Evolutionary conservation across 1,140 invertebrate genomes (phyloP).

Genomic region (Cydia amplana): DNA sequence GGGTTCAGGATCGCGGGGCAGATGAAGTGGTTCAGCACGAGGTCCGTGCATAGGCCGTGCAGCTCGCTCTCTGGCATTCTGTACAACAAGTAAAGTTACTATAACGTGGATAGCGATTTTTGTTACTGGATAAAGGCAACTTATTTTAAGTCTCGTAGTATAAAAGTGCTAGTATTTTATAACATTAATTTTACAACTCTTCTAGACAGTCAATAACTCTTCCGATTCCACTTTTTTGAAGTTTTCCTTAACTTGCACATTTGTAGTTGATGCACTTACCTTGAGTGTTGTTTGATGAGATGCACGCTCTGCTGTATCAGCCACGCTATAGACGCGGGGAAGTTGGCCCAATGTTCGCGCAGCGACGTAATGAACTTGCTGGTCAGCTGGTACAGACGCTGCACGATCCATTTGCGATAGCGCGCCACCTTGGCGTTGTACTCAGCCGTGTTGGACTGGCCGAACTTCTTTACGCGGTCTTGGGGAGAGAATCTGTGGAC

Average conservation of each 20-base stretch:
- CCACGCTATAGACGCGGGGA: slow-evolving; percentile 92
- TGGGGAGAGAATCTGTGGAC: slow-evolving; percentile 82
- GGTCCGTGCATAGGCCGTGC: slow-evolving; percentile 92
- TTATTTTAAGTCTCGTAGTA: too few species aligned
- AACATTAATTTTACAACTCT: too few species aligned
- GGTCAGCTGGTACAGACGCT: slow-evolving; percentile 89
- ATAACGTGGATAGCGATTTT: too few species aligned
- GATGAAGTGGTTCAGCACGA: slow-evolving; percentile 96
- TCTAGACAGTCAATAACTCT: too few species aligned
- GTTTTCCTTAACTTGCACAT: too few species aligned
- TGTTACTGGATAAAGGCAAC: too few species aligned
- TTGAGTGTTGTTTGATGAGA: slow-evolving; percentile 82
- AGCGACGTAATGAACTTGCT: slow-evolving; percentile 92
- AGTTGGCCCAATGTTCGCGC: slow-evolving; percentile 93
- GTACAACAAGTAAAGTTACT: background rate
- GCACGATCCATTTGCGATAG: slow-evolving; percentile 89
- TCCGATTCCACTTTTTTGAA: too few species aligned
- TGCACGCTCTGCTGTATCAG: slow-evolving; percentile 88
- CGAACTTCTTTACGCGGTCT: slow-evolving; percentile 89
- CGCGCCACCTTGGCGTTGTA: slow-evolving; percentile 86
- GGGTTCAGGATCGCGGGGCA: slow-evolving; percentile 98
- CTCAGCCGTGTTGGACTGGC: slow-evolving; percentile 83
- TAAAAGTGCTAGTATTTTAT: too few species aligned
- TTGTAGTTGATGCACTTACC: slow-evolving; percentile 58
- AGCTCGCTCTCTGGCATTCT: slow-evolving; percentile 83